Evolutionary conservation across 2,113 vertebrate species (phyloP), one percentile per base, ranked within the genome.

Genomic region (Pygoscelis adeliae): DNA sequence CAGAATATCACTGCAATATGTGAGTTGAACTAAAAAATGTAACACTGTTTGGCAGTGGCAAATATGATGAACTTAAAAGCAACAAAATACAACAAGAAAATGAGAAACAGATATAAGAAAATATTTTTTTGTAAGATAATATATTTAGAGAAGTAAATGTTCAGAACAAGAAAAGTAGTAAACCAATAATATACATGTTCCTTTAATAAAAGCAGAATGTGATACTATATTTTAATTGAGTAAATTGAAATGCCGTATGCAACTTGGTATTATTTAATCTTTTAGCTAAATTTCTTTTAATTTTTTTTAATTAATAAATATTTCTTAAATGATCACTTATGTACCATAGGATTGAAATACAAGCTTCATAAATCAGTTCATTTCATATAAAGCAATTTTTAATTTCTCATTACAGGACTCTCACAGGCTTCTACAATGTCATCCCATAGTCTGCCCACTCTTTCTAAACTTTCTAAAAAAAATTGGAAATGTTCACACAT

Each of bases 161-260:
- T 83, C 63, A 87, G 77, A 89, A 77, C 7, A 73, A 52, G 70
- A 76, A 80, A 76, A 66, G 40, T 52, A 89, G 15, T 15, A 90
- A 94, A 55, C 32, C 40, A 76, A 69, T 46, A 92, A 95, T 80
- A 38, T 15, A 80, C 18, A 7, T 56, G 34, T 83, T 77, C 52
- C 67, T 56, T 79, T 79, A 92, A 76, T 86, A 70, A 97, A 97
- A 91, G 22, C n/a, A 83, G 77, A 97, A 97, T 73, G 44, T 29
- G 67, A 94, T 59, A 52, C 2, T 56, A 7, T 61, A 78, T 84
- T 94, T 90, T 83, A 95, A 95, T 56, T 95, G 20, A 82, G 42
- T n/a, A 95, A 81, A 47, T 82, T 87, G 82, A 91, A 94, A 62
- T 71, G 72, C 18, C 73, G 34, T 34, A 89, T 82, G 69, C 47